These are phyloP conservation scores for Mastacembelus armatus DNA, from an alignment of 2,797 vertebrate genomes.

Conservation along the genomic window DNA sequence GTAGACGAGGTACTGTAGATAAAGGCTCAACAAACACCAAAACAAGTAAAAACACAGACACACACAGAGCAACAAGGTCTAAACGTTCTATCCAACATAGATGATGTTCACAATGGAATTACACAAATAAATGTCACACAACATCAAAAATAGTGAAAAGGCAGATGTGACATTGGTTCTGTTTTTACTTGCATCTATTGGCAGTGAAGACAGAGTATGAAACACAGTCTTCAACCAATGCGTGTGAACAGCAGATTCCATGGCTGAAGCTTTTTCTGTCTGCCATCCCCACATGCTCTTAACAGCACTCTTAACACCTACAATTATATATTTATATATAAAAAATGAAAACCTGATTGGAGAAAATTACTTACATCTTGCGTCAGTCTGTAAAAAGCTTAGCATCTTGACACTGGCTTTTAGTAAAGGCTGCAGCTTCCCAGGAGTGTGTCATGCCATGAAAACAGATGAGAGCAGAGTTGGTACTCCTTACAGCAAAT, in stretches of 20 bases:
- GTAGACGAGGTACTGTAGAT: no score
- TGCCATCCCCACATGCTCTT: conserved; percentile 62
- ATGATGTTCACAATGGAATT: conserved; percentile 26
- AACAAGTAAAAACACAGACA: conserved; percentile 10
- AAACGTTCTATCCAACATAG: conserved; percentile 28
- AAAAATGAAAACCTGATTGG: conserved; percentile 47
- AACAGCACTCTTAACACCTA: conserved; percentile 67
- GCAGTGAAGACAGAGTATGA: conserved; percentile 57
- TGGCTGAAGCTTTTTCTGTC: conserved; percentile 62
- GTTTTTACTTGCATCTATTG: conserved; percentile 62
- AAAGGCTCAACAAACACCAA: conserved; percentile 2
- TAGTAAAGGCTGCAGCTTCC: conserved; percentile 59
- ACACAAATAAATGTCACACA: conserved; percentile 12
- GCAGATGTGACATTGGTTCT: conserved; percentile 63
- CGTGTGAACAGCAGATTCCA: conserved; percentile 60
- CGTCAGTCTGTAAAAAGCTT: conserved; percentile 73
- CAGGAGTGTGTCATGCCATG: conserved; percentile 51
- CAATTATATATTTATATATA: conserved; percentile 58
- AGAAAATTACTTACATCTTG: conserved; percentile 73
- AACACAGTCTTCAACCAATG: conserved; percentile 56
- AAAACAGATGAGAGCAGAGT: conserved; percentile 36
- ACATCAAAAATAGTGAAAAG: conserved; percentile 40
- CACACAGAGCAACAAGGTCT: conserved; percentile 13
- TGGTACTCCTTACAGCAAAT: conserved; percentile 33
- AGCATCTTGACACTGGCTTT: conserved; percentile 67